Evolutionary conservation across 2,113 vertebrate species (phyloP).

Genomic region (Aramus guarauna): DNA sequence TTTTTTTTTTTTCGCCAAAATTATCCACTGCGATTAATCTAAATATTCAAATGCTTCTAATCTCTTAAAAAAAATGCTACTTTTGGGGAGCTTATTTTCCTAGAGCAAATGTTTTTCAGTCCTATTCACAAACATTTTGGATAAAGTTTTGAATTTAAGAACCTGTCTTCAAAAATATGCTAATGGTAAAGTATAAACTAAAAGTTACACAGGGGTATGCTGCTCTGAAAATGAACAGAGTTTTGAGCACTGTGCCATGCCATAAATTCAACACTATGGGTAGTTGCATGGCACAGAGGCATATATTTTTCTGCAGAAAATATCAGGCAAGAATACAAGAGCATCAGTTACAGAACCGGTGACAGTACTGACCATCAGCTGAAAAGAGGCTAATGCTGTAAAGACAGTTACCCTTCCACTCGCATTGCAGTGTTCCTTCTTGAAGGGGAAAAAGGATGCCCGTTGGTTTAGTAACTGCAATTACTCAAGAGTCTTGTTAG

Average conservation of each 20-base stretch:
- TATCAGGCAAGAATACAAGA: not conserved
- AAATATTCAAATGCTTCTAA: not conserved
- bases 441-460: not conserved
- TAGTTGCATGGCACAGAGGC: not conserved
- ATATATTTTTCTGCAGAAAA: not conserved
- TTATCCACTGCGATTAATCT: not conserved
- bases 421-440: not conserved
- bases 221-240: not conserved
- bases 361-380: not conserved
- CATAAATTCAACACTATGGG: not conserved
- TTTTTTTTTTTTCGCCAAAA: not conserved
- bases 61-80: not conserved
- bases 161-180: not conserved
- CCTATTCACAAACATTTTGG: not conserved
- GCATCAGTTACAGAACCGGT: rapidly evolving
- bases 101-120: not conserved
- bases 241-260: not conserved
- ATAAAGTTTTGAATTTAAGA: not conserved
- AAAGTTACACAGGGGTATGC: not conserved
- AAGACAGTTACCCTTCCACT: not conserved
- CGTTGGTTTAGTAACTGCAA: not conserved
- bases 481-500: not conserved
- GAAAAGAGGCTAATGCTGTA: not conserved
- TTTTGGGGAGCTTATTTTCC: not conserved
- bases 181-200: not conserved